Conservation (phyloP, 2,888 invertebrate species). For the Oscheius onirici region DNA sequence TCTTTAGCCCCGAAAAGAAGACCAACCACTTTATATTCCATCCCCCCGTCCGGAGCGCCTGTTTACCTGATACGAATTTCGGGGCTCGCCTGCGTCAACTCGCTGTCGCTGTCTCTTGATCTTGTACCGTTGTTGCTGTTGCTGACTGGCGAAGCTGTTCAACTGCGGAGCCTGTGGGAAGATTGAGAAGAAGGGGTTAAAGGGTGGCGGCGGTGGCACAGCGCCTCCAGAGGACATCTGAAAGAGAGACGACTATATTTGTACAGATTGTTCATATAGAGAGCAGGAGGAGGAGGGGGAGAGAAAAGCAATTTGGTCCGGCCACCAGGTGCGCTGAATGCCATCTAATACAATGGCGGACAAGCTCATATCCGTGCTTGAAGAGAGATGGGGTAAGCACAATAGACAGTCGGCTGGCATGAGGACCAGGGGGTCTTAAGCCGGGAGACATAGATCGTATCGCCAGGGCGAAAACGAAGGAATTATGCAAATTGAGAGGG, state of each 20-base stretch:
- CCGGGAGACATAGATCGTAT: slow-evolving; percentile 21
- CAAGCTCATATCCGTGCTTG: slow-evolving; percentile 22
- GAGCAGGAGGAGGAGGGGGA: not conserved
- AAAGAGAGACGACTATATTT: not conserved
- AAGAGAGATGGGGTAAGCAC: not conserved
- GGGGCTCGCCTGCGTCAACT: slow-evolving; percentile 90
- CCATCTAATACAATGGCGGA: slow-evolving; percentile 29
- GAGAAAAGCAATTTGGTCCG: slow-evolving; percentile 13
- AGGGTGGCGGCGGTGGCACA: slow-evolving; percentile 36
- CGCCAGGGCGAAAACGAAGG: slow-evolving; percentile 23
- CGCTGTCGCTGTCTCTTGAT: slow-evolving; percentile 91
- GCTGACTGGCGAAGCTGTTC: slow-evolving; percentile 29
- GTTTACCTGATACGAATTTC: slow-evolving; percentile 83
- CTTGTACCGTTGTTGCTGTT: slow-evolving; percentile 70
- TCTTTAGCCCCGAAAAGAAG: not conserved
- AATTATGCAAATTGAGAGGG: slow-evolving; percentile 16
- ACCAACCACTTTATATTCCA: not conserved
- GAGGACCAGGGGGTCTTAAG: not conserved
- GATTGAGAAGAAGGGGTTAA: slow-evolving; percentile 39
- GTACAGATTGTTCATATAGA: slow-evolving; percentile 15
- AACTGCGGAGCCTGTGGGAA: slow-evolving; percentile 30
- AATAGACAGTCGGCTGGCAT: slow-evolving; percentile 30
- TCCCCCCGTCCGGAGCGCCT: not conserved
- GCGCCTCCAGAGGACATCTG: slow-evolving; percentile 45
- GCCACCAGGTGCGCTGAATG: slow-evolving; percentile 31